These are phyloP conservation scores for Mormyrus hasselquistii DNA, from an alignment of 2,797 vertebrate species.

Conservation along the genomic window DNA sequence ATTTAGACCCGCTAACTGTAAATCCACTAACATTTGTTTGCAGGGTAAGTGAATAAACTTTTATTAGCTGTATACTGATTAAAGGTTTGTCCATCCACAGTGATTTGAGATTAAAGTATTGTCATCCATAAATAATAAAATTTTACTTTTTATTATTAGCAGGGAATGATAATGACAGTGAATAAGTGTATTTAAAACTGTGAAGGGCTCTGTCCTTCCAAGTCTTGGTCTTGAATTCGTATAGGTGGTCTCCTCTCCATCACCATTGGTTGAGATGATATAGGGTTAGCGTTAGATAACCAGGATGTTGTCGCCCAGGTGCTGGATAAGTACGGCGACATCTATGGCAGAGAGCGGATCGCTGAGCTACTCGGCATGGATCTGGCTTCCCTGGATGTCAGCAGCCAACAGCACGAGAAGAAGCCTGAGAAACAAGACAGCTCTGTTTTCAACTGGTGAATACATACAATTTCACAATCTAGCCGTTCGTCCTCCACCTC, in stretches of 20 bases:
- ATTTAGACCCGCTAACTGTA: neutral
- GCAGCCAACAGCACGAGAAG: conserved; percentile 75
- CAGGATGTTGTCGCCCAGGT: conserved; percentile 55
- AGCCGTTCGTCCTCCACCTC: neutral
- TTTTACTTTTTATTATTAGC: neutral
- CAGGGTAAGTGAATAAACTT: neutral
- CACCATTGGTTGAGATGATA: neutral
- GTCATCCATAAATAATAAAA: neutral
- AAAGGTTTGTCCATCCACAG: neutral
- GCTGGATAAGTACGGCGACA: conserved; percentile 89
- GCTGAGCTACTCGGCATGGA: conserved; percentile 87
- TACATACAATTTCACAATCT: neutral
- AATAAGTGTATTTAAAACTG: neutral
- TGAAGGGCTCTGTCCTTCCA: neutral
- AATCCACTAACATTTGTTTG: neutral
- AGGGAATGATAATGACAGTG: neutral
- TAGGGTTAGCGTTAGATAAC: neutral
- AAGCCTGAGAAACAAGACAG: conserved; percentile 70
- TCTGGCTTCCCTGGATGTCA: conserved; percentile 80
- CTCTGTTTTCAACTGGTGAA: conserved; percentile 77
- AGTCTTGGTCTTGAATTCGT: neutral
- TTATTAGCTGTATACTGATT: neutral
- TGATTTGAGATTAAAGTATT: neutral
- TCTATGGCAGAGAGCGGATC: conserved; percentile 86
- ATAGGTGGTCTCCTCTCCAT: neutral